Base-by-base conservation (phyloP, 2,888 invertebrate species). In the Sphaerophoria taeniata region DNA sequence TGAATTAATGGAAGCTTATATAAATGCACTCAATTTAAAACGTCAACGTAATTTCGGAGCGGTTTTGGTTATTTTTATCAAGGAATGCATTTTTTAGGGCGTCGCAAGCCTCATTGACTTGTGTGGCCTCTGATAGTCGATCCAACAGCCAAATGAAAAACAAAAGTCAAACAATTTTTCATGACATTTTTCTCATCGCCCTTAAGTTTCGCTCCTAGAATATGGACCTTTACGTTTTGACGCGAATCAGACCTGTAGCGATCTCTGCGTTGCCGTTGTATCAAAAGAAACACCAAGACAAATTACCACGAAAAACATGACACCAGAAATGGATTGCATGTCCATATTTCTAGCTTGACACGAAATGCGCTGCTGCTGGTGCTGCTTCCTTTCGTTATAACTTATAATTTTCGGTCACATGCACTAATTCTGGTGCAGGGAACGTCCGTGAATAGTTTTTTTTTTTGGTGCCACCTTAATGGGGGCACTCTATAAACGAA, bases 241-340 rank as follows among this genome's bases (percentile, higher is more conserved):
- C 39, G 71, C 75, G 14, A 84, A 73, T 70, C 58, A 34, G 11
- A 47, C 47, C 47, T 70, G 33, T 33, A 81, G 60, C 16, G 55
- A 49, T 67, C 31, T 75, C 69, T 83, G 76, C 79, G 83, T 67
- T 72, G 73, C 75, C 77, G 1, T 79, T 33, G 74, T 75, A 75
- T 80, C 84, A 85, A 87, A 87, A 9, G 87, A 43, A 67, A 67
- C 81, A 88, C 88, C 88, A 87, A 90, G 91, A 91, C 91, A 91
- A 91, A 91, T 91, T 89, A 89, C 89, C 88, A 89, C 88, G 89
- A 89, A 91, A 89, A 91, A 91, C 91, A 91, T 90, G 91, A 91
- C 91, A 91, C 89, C 89, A 74, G 87, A 88, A 88, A 88, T 87
- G 88, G 83, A 84, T 87, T 81, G 71, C 71, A 81, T 73, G 85